Evolutionary conservation across 2,113 vertebrate genomes (phyloP).

Genomic region (Lanius collurio): DNA sequence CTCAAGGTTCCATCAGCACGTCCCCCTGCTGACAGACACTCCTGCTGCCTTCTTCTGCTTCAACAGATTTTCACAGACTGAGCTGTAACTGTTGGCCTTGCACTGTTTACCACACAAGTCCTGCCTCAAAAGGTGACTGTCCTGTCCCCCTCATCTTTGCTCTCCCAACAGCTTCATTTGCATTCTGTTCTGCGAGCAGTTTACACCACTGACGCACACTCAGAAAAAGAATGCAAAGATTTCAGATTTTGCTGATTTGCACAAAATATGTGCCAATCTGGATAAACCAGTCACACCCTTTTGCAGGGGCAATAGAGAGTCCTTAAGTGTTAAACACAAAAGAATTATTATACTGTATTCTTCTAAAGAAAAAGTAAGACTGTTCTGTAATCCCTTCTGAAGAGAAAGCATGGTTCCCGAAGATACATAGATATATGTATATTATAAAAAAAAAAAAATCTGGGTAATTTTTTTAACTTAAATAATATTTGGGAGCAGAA

Average conservation of each 20-base stretch:
- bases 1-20: background rate
- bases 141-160: background rate
- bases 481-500: background rate
- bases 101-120: background rate
- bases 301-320: background rate
- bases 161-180: background rate
- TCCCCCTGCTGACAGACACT: background rate
- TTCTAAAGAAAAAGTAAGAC: background rate
- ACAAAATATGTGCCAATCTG: slow-evolving; percentile 60
- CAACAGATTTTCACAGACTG: background rate
- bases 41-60: background rate
- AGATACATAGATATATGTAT: background rate
- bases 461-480: background rate
- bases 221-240: slow-evolving; percentile 23
- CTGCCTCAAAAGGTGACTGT: background rate
- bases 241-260: slow-evolving; percentile 52
- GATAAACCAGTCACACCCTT: slow-evolving; percentile 52
- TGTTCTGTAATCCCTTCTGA: background rate
- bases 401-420: background rate
- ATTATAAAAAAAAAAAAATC: background rate
- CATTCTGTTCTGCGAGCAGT: background rate
- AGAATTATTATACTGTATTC: slow-evolving; percentile 20
- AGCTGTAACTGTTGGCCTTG: background rate
- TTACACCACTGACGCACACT: background rate
- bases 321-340: slow-evolving; percentile 26